A percentile compares a stretch with the other conserved stretches of the same genome.
Evolutionary conservation across 2,113 vertebrate genomes (phyloP).

Genomic region (Martes martes): DNA sequence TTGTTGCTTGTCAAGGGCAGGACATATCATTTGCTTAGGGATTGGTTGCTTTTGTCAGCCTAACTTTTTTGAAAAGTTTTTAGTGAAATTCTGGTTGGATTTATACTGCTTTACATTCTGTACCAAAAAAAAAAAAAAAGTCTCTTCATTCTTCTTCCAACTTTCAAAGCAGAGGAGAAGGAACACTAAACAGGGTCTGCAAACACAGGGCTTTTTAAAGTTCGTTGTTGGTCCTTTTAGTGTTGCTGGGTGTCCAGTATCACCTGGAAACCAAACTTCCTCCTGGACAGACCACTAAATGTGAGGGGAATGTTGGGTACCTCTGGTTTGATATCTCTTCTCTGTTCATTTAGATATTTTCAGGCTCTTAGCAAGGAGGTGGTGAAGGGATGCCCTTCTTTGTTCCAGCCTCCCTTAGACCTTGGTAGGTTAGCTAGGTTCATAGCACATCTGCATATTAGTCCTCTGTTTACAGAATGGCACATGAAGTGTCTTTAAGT

Average conservation of each 20-base stretch:
- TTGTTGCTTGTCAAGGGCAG: not conserved
- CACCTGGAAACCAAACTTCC: not conserved
- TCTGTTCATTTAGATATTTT: not conserved
- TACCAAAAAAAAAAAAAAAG: not conserved
- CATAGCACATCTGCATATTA: not conserved
- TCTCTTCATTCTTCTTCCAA: not conserved
- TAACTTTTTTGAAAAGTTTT: not conserved
- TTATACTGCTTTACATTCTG: not conserved
- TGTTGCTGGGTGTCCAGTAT: not conserved
- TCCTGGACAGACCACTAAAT: not conserved
- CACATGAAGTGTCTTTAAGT: not conserved
- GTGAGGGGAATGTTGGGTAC: not conserved
- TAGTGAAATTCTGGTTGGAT: not conserved
- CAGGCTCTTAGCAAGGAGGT: not conserved
- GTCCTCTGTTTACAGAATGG: not conserved
- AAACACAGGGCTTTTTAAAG: not conserved
- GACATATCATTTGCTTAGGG: not conserved
- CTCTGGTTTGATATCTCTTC: not conserved
- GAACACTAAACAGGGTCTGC: not conserved
- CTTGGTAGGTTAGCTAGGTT: not conserved
- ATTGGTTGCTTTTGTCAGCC: constrained; percentile 1
- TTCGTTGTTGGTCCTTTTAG: not conserved
- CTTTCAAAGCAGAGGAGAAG: not conserved
- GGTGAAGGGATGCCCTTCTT: not conserved
- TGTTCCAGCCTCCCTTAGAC: not conserved